Conservation (phyloP, 2,797 vertebrate species). For the Xerus rutilus region DNA sequence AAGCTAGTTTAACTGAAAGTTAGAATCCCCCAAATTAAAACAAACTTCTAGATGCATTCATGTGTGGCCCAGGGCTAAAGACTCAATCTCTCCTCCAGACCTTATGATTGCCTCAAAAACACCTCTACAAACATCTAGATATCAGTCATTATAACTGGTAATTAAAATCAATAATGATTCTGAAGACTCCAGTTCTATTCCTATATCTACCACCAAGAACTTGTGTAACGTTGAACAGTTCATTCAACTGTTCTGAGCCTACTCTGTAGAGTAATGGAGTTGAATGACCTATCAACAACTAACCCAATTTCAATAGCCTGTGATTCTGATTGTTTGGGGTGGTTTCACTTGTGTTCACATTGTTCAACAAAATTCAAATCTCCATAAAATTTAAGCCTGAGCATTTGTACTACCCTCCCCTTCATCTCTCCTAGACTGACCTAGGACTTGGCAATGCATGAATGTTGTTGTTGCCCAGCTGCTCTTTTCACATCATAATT, state of each 20-base stretch:
- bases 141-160: neutral
- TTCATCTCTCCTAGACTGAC: neutral
- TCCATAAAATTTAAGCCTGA: neutral
- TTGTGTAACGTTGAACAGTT: neutral
- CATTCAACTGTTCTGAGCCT: neutral
- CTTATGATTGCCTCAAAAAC: neutral
- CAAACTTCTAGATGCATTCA: neutral
- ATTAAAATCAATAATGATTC: neutral
- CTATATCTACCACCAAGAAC: neutral
- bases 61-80: neutral
- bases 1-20: neutral
- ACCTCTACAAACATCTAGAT: neutral
- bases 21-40: conserved; percentile 29
- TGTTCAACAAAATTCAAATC: neutral
- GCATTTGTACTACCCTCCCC: neutral
- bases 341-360: neutral
- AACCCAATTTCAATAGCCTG: neutral
- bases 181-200: neutral
- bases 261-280: neutral
- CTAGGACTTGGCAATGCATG: neutral
- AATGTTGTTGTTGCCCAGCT: neutral
- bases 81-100: neutral
- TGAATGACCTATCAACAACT: too few species aligned
- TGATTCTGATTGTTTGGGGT: neutral
- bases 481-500: neutral